Conservation (phyloP, 2,113 vertebrate genomes). For the Gymnobelideus leadbeateri region DNA sequence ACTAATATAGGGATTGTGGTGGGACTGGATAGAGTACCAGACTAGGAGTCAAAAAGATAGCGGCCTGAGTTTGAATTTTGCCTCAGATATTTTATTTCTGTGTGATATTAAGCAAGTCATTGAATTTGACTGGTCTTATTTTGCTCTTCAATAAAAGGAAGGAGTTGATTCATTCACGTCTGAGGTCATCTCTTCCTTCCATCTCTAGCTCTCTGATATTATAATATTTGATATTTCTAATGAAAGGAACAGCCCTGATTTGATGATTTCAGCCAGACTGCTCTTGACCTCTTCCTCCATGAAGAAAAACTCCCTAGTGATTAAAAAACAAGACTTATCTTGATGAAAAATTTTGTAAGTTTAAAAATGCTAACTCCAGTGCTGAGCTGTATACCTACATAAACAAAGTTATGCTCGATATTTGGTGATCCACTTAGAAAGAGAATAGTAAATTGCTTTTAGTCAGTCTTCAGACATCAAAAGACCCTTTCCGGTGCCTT, state of each 20-base stretch:
- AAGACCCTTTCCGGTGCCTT: neutral
- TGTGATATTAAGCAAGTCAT: neutral
- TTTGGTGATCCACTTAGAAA: neutral
- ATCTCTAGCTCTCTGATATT: neutral
- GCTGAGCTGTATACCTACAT: neutral
- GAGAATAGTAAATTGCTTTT: neutral
- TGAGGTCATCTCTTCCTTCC: neutral
- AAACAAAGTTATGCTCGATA: neutral
- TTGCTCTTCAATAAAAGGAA: neutral
- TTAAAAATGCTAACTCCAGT: neutral
- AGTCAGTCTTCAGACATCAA: neutral
- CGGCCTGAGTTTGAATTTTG: neutral
- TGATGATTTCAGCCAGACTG: neutral
- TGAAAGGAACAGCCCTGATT: neutral
- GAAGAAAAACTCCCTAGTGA: neutral
- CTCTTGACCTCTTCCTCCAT: neutral
- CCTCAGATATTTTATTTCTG: neutral
- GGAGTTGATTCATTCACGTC: neutral
- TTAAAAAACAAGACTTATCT: no score
- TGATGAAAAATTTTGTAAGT: neutral
- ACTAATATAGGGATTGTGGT: neutral
- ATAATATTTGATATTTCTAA: neutral
- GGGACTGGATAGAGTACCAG: no score
- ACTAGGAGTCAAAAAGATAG: neutral
- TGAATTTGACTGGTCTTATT: neutral